Base-by-base conservation (phyloP, 1,140 invertebrate species). In the Penaeus chinensis region DNA sequence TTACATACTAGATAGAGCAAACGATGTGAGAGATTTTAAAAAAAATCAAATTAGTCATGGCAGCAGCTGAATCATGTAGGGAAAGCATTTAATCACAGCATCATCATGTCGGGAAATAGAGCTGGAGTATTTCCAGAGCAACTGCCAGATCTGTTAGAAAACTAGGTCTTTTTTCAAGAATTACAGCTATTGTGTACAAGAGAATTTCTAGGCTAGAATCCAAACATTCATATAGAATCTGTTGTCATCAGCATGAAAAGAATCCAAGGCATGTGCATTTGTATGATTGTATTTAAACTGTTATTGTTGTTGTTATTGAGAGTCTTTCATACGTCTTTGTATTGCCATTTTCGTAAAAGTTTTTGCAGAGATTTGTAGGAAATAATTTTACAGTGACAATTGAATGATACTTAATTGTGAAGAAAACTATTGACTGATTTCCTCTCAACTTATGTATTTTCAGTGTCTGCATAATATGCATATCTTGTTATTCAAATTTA, bases 241-340 rank as follows among this genome's bases (percentile, higher is more conserved):
- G 27, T 74, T 32, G 27, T 74, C 42, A 32, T 74, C n/a, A 20
- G 71, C 71, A 66, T 69, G 37, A 69, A 65, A 82, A n/a, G 27
- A 82, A 47, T 77, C 84, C 76, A 32, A 78, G 74, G 24, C 62
- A 62, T 74, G 66, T 84, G 82, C 82, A 85, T 85, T 85, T 78
- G 84, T 85, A 85, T 85, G 84, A 85, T 63, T 85, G 84, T 85
- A 85, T 78, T 82, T 78, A 85, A 54, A 85, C 78, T 85, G 84
- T 85, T 85, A 76, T 82, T 82, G 81, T 82, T 82, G 79, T 85
- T 85, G 84, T 85, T 85, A 47, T 78, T 85, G 84, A 85, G 60
- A 85, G 84, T 85, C 84, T 85, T 85, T 85, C 84, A 85, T 85
- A 85, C 78, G 76, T 85, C 71, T 85, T 85, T 85, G 84, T 85